Evolutionary conservation across 2,797 vertebrate genomes (phyloP), one percentile per base, ranked within the genome.

Genomic region (Cheirogaleus major): DNA sequence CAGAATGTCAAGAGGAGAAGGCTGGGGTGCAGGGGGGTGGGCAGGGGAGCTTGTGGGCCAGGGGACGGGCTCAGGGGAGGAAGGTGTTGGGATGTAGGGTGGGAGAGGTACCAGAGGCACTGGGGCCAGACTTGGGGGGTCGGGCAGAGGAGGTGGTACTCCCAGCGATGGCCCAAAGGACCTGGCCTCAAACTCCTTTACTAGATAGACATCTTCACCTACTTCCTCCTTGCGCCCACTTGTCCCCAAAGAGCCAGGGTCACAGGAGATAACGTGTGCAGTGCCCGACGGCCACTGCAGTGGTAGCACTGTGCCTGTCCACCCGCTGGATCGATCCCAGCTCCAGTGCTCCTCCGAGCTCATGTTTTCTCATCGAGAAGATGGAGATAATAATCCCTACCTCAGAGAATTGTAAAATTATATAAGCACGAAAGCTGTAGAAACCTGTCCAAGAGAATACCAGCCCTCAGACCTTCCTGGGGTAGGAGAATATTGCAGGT

Each of bases 21-120:
- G 67, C 30, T 32, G 10, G 50, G 0, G 25, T 11, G 22, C 22
- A 3, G 30, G 22, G 30, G 20, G 30, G 2, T 23, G 27, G 2
- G 55, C 7, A 30, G 15, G 35, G 50, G 32, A 50, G 3, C 9
- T 25, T 41, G 20, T 13, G 61, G 72, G 32, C 41, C 11, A 61
- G 76, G 45, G 10, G 38, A 23, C 9, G 25, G n/a, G 9, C 67
- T 32, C 61, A 20, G 63, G 4, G 65, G 7, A 75, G 35, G 30
- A 17, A 32, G 43, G 15, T 4, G 0, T 41, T 22, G 4, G 55
- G 11, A 20, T 30, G 3, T 55, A 7, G 6, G 32, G 22, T 14
- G 18, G 41, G 11, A 18, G 0, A 18, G 48, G 22, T 25, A 2
- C 2, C 48, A 61, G 17, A 25, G 69, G 5, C 3, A 0, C 8